Base-by-base conservation (phyloP, 2,797 vertebrate species). In the Pipistrellus pygmaeus region DNA sequence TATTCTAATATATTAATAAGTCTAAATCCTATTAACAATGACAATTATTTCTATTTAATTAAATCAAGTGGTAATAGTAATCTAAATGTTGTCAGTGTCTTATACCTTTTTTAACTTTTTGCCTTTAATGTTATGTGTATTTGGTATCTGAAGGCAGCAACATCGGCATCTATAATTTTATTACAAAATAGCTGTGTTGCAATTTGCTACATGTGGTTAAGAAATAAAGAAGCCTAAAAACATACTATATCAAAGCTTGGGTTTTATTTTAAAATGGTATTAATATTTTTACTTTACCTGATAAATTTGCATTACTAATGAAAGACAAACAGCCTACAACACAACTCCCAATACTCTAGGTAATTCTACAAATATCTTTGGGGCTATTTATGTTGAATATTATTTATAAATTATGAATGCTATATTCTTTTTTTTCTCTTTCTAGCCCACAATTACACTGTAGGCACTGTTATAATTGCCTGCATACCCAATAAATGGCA, bases 341-440 rank as follows among this genome's bases (percentile, higher is more conserved):
- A 92, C 75, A 96, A 62, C 51, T 94, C 32, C 35, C 30, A 88
- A 53, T 90, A 53, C 88, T 92, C 85, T 90, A 91, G 94, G 51
- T 85, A 95, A 82, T 90, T 90, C 81, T 95, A 41, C 76, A 97
- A 96, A 96, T 94, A 96, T 66, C 82, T 97, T 95, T 96, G 92
- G 93, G 82, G 92, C 77, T 94, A 32, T 96, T 96, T 97, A 94
- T 96, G 73, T 95, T 97, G 62, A 90, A 87, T 97, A 96, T 96
- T 85, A 38, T 13, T 96, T 96, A 95, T 95, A 90, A 95, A 92
- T 96, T 97, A 98, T 93, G 11, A 91, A 93, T 89, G 88, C 14
- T 90, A 89, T 97, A 96, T 57, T n/a, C 8, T n/a, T 44, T 86
- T 86, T 21, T 90, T 62, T 72, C 92, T 78, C 77, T 97, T 97